Percentiles rank a stretch among this genome's conserved stretches.
These are phyloP conservation scores for Clarias batrachus DNA, from an alignment of 2,113 vertebrate species.

Conservation along the genomic window DNA sequence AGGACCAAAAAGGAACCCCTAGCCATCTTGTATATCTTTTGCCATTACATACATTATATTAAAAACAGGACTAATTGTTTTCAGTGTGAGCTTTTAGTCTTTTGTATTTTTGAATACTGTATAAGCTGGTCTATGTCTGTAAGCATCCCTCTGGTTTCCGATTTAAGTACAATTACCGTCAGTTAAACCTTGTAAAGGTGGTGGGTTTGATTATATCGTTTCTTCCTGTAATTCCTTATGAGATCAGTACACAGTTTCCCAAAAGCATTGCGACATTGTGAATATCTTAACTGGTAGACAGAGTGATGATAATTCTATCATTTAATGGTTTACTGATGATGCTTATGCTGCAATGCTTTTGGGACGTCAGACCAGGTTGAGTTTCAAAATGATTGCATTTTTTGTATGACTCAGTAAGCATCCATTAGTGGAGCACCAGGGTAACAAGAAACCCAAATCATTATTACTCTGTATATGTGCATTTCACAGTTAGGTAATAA, in stretches of 20 bases:
- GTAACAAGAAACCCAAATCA: background rate
- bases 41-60: background rate
- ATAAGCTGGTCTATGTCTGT: background rate
- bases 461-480: background rate
- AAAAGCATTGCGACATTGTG: constrained; percentile 9
- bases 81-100: background rate
- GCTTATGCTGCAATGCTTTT: background rate
- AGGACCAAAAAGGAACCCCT: background rate
- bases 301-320: background rate
- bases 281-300: background rate
- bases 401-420: constrained; percentile 1
- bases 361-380: background rate
- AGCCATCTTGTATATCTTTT: background rate
- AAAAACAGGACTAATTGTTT: background rate
- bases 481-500: background rate
- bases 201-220: background rate
- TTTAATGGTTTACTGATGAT: background rate
- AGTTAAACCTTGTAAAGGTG: background rate
- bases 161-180: background rate
- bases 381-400: background rate
- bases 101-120: background rate
- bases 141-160: background rate
- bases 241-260: background rate
- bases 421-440: background rate
- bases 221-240: background rate